Evolutionary conservation across 2,797 vertebrate genomes (phyloP), one percentile per base, ranked within the genome.

Genomic region (Australoheros facetus): DNA sequence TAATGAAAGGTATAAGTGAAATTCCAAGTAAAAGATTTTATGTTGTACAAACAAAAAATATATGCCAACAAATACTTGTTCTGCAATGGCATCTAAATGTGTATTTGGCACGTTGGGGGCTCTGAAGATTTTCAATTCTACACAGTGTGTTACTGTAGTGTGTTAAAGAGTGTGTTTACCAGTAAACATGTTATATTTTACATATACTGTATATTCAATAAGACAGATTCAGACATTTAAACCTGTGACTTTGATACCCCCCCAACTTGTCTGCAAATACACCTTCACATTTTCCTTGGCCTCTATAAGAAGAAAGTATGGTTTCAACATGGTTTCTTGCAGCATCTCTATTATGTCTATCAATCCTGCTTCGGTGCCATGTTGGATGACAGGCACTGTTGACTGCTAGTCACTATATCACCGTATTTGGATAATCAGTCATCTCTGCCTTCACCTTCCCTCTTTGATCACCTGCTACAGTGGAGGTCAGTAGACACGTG

Each of bases 351-450:
- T 87, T 51, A 48, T 34, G 30, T 5, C 16, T 55, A 54, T 71
- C 48, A 17, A 66, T 58, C 69, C 77, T 75, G 71, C 74, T 34
- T 76, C 73, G 85, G 4, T 84, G 70, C 87, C 80, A 86, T 19
- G 34, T 75, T 59, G 64, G 60, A 74, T 75, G 72, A 85, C 83
- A 80, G 81, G 70, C 51, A 74, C 73, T 66, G 73, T 60, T 83
- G 82, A 85, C 80, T 81, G 57, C 51, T 69, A 64, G 77, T 74
- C 74, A 34, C 54, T 83, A 75, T 75, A 74, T 81, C 77, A 28
- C 37, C 77, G 53, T 56, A 81, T 45, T 54, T 53, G 80, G 55
- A 80, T 87, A 81, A 89, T 91, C 86, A 88, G 70, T 89, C 87
- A 66, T 82, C 57, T 70, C 79, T 76, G 73, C 72, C 76, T 74